A percentile compares a stretch with the other conserved stretches of the same genome.
Conservation (phyloP, 1,140 invertebrate genomes). For the Leptonema lineaticorne region DNA sequence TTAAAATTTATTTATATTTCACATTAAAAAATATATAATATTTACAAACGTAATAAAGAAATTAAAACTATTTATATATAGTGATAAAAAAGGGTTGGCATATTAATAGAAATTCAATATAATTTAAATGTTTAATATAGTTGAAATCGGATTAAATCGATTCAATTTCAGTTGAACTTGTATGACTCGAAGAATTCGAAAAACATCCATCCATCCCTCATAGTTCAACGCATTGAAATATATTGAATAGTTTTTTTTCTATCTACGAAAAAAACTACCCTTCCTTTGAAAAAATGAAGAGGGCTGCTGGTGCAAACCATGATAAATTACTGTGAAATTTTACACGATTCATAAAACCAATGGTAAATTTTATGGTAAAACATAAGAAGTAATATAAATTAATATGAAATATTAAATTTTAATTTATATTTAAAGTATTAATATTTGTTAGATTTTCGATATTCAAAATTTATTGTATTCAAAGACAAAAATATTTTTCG, state of each 20-base stretch:
- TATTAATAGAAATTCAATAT: no score
- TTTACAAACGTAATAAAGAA: background rate
- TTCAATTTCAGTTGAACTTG: constrained; percentile 7
- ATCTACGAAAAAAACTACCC: background rate
- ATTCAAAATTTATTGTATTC: no score
- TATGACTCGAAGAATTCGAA: constrained; percentile 14
- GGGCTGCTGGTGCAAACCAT: constrained; percentile 19
- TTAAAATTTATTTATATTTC: background rate
- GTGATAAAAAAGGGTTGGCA: no score
- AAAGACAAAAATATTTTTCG: no score
- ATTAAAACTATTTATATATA: background rate
- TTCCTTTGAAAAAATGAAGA: constrained; percentile 10
- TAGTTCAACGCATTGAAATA: constrained; percentile 8
- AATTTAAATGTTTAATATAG: no score
- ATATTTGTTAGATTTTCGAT: no score
- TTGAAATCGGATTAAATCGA: no score
- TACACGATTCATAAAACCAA: constrained; percentile 23
- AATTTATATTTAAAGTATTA: no score
- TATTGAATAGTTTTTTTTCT: constrained; percentile 21
- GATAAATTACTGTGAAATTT: constrained; percentile 32
- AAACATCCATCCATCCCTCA: constrained; percentile 18
- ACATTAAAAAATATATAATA: background rate
- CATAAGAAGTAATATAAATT: no score
- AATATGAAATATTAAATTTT: no score
- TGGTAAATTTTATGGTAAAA: no score